A percentile compares a stretch with the other conserved stretches of the same genome.
Evolutionary conservation across 2,113 vertebrate genomes (phyloP).

Genomic region (Irena cyanogastra): DNA sequence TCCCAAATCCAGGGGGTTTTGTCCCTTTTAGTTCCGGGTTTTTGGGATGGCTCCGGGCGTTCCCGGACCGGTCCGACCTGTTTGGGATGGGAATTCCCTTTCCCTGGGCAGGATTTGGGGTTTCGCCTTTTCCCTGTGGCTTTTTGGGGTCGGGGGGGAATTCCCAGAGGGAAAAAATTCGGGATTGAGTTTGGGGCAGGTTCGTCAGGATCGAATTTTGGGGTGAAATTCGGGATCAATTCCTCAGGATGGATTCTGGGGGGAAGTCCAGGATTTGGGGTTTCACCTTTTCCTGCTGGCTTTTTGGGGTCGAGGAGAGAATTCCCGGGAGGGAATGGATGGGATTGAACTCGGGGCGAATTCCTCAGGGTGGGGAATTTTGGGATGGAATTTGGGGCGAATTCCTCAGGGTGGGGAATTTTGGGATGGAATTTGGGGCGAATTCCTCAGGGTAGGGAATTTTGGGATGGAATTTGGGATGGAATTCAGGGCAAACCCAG

Average conservation of each 20-base stretch:
- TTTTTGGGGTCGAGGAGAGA: too few relatives aligned
- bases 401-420: too few relatives aligned
- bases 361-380: too few relatives aligned
- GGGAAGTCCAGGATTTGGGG: too few relatives aligned
- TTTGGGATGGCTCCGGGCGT: background rate
- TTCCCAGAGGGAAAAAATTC: background rate
- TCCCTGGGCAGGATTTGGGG: background rate
- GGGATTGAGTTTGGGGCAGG: background rate
- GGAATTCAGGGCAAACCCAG: background rate
- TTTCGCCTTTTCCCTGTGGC: background rate
- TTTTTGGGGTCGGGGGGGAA: background rate
- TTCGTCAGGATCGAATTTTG: background rate
- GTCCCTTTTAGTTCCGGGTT: background rate
- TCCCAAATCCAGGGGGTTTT: background rate
- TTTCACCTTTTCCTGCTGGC: too few relatives aligned
- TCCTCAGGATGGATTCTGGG: too few relatives aligned
- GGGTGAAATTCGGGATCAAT: background rate
- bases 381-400: background rate
- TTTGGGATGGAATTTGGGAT: background rate
- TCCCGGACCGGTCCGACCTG: background rate
- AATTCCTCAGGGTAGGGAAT: background rate
- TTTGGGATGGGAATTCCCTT: background rate
- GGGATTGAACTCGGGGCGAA: too few relatives aligned
- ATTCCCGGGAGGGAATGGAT: too few relatives aligned
- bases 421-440: too few relatives aligned